These are phyloP conservation scores for Scaptomyza tumidula DNA, from an alignment of 2,888 invertebrate genomes.

Conservation along the genomic window DNA sequence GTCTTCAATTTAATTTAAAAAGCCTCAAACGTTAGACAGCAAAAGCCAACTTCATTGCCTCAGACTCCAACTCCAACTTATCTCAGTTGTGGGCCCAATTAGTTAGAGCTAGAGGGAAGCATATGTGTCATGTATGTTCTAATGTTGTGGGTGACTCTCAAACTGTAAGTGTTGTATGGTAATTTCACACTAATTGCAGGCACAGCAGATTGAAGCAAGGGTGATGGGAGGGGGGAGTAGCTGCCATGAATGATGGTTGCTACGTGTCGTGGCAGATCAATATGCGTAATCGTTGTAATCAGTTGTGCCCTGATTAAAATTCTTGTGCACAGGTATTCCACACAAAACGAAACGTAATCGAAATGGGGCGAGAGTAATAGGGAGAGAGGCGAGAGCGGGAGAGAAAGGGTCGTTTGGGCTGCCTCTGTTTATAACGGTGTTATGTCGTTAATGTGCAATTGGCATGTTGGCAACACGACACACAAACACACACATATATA, in stretches of 20 bases:
- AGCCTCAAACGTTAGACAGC: conserved; percentile 1
- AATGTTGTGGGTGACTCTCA: conserved; percentile 1
- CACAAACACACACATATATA: conserved; percentile 14
- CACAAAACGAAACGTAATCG: neutral
- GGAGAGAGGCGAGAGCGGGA: neutral
- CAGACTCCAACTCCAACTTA: neutral
- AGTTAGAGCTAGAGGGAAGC: conserved; percentile 23
- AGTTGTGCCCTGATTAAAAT: conserved; percentile 55
- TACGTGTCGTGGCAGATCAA: conserved; percentile 71
- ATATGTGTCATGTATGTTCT: conserved; percentile 35
- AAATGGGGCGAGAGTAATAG: neutral
- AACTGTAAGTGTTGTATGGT: conserved; percentile 9
- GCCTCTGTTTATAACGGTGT: conserved; percentile 75
- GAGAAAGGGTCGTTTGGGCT: conserved; percentile 3
- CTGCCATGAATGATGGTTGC: conserved; percentile 62
- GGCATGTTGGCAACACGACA: conserved; percentile 77
- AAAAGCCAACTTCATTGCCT: neutral
- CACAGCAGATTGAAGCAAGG: neutral
- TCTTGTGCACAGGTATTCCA: conserved; percentile 26
- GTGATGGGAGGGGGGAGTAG: neutral
- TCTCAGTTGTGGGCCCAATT: conserved; percentile 27
- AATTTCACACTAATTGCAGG: conserved; percentile 58
- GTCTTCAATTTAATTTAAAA: conserved; percentile 31
- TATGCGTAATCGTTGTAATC: conserved; percentile 76
- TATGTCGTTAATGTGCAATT: conserved; percentile 83